Percentiles rank a stretch among this genome's conserved stretches.
Conservation (phyloP, 2,888 invertebrate genomes). For the Hirtodrosophila histrioides region DNA sequence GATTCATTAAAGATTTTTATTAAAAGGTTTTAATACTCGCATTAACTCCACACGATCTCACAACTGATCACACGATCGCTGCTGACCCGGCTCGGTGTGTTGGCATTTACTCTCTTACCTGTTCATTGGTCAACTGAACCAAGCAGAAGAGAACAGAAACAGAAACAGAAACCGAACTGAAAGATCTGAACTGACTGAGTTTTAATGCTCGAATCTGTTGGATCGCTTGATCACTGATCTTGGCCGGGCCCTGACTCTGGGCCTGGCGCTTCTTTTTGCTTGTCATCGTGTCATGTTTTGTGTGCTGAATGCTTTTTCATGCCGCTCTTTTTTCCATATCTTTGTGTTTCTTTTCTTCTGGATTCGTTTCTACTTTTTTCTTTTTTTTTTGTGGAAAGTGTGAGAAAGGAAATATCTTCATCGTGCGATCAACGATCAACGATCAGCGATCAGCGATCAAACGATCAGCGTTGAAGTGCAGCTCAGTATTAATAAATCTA, state of each 20-base stretch:
- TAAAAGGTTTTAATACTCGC: slow-evolving; percentile 83
- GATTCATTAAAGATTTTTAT: slow-evolving; percentile 82
- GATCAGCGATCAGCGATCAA: slow-evolving; percentile 57
- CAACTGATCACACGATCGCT: slow-evolving; percentile 65
- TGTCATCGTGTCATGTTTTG: slow-evolving; percentile 83
- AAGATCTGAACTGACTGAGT: slow-evolving; percentile 59
- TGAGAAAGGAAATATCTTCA: slow-evolving; percentile 78
- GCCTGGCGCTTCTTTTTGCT: slow-evolving; percentile 79
- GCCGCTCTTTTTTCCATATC: slow-evolving; percentile 53
- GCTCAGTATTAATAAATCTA: slow-evolving; percentile 67
- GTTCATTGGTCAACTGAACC: slow-evolving; percentile 37
- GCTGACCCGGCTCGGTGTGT: slow-evolving; percentile 13
- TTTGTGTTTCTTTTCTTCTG: slow-evolving; percentile 36
- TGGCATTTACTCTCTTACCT: slow-evolving; percentile 27
- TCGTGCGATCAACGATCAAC: slow-evolving; percentile 68
- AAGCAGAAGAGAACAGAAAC: slow-evolving; percentile 27
- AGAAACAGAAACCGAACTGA: slow-evolving; percentile 17
- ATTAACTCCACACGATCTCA: slow-evolving; percentile 83
- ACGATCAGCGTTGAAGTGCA: slow-evolving; percentile 65
- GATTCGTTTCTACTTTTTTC: slow-evolving; percentile 8
- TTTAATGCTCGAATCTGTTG: slow-evolving; percentile 59
- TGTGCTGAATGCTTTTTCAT: slow-evolving; percentile 78
- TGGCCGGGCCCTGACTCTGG: slow-evolving; percentile 44
- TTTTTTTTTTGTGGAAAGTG: slow-evolving; percentile 71
- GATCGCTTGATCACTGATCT: slow-evolving; percentile 41